Evolutionary conservation across 1,140 invertebrate genomes (phyloP).

Genomic region (Pogonomyrmex californicus): DNA sequence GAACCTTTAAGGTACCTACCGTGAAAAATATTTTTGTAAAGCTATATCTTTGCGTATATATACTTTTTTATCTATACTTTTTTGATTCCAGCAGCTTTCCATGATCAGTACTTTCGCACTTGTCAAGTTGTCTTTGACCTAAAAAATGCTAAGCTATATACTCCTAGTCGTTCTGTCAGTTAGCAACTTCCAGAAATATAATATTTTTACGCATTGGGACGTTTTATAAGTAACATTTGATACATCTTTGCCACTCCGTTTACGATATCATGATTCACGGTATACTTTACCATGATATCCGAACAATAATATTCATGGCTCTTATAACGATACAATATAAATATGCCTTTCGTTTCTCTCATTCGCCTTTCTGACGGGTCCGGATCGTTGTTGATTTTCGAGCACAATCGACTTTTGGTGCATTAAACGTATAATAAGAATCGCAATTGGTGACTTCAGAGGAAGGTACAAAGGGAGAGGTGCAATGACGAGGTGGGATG

Average conservation of each 20-base stretch:
- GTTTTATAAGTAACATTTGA: not conserved
- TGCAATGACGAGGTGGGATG: conserved; percentile 24
- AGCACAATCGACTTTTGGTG: conserved; percentile 71
- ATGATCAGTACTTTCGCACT: not conserved
- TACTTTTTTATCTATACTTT: no score
- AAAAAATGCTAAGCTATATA: conserved; percentile 42
- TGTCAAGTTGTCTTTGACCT: conserved; percentile 46
- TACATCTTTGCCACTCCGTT: conserved; percentile 13
- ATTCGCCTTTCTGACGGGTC: conserved; percentile 65
- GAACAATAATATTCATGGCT: conserved; percentile 35
- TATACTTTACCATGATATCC: conserved; percentile 33
- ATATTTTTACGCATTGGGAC: not conserved
- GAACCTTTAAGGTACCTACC: conserved; percentile 40
- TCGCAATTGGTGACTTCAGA: conserved; percentile 53
- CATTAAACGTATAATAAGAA: conserved; percentile 56
- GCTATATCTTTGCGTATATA: not conserved
- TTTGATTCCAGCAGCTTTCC: not conserved
- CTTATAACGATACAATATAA: conserved; percentile 44
- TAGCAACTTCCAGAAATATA: conserved; percentile 24
- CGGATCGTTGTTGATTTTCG: conserved; percentile 63
- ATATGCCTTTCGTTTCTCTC: conserved; percentile 45
- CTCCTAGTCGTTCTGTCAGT: not conserved
- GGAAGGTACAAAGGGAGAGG: conserved; percentile 27
- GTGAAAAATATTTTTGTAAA: conserved; percentile 36
- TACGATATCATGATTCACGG: not conserved